A percentile compares a stretch with the other conserved stretches of the same genome.
These are phyloP conservation scores for Diplodus sargus DNA, from an alignment of 2,797 vertebrate genomes.

Conservation along the genomic window DNA sequence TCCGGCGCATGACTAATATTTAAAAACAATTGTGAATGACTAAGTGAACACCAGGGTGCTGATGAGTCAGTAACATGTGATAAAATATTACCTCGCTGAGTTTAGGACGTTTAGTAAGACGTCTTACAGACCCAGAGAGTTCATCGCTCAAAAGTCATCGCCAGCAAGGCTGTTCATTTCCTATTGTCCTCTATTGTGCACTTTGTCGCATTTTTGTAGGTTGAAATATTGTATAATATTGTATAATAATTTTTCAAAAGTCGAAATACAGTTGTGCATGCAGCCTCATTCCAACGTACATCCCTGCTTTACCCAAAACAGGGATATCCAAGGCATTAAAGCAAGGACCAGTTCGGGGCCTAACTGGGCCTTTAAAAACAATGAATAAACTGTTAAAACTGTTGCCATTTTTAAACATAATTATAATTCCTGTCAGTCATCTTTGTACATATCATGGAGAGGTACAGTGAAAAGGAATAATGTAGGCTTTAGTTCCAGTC, in stretches of 20 bases:
- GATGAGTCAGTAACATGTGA: constrained; percentile 15
- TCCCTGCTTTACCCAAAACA: not conserved
- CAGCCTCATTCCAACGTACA: too few species aligned
- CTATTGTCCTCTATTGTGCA: not conserved
- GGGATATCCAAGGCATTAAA: too few species aligned
- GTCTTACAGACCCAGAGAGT: not conserved
- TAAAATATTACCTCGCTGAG: not conserved
- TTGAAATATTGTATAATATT: too few species aligned
- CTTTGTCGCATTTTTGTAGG: not conserved
- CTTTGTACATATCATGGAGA: not conserved
- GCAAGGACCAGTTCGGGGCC: too few species aligned
- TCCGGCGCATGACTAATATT: not conserved
- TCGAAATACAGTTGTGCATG: too few species aligned
- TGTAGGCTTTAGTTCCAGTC: not conserved
- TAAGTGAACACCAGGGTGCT: not conserved
- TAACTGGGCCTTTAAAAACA: not conserved
- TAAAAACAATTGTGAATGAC: constrained; percentile 18
- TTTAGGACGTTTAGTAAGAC: not conserved
- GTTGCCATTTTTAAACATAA: not conserved
- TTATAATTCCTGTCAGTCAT: not conserved
- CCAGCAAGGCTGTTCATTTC: too few species aligned
- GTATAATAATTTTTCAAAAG: too few species aligned
- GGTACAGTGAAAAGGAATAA: not conserved
- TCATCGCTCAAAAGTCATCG: not conserved
- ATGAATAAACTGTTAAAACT: not conserved